Base-by-base conservation (phyloP, 2,797 vertebrate genomes). In the Streptopelia turtur region DNA sequence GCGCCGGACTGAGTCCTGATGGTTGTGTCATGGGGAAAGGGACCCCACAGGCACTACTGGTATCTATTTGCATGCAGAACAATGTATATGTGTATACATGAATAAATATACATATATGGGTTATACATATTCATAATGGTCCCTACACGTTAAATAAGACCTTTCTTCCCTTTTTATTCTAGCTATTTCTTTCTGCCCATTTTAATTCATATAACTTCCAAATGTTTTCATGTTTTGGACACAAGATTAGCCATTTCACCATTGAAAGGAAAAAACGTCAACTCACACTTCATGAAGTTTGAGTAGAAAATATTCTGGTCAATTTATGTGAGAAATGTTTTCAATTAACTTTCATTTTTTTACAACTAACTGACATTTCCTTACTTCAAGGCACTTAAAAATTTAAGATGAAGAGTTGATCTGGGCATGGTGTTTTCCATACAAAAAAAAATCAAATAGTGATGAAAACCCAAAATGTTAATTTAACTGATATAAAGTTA, bases 1-100 rank as follows among this genome's bases (percentile, higher is more conserved):
- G 25, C 1, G 2, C 59, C 25, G 63, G 18, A 37, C 1, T 2
- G 30, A 77, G 37, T 13, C 0, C 0, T 25, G 47, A 76, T 1
- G 3, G 22, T 31, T 66, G 57, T 17, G 31, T 49, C 25, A 33
- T 5, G 74, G 53, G 13, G 6, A n/a, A 53, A 76, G 31, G 24
- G 22, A 71, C 30, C 31, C 33, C 30, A 10, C 5, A 43, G 37
- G 28, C 20, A 15, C 39, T 50, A 17, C 3, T 21, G 16, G 11
- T 28, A 31, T 27, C 22, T 28, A 45, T 78, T 63, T 68, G 37
- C 33, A 50, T 35, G 41, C 24, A 16, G 9, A 63, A 18, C 14
- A 77, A 31, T 24, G 4, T 43, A 25, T 45, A 37, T 27, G 9
- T 30, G 13, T 53, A 37, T 24, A 27, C 14, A 11, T 15, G 43